Conservation (phyloP, 2,113 vertebrate species). For the Grantiella picta region DNA sequence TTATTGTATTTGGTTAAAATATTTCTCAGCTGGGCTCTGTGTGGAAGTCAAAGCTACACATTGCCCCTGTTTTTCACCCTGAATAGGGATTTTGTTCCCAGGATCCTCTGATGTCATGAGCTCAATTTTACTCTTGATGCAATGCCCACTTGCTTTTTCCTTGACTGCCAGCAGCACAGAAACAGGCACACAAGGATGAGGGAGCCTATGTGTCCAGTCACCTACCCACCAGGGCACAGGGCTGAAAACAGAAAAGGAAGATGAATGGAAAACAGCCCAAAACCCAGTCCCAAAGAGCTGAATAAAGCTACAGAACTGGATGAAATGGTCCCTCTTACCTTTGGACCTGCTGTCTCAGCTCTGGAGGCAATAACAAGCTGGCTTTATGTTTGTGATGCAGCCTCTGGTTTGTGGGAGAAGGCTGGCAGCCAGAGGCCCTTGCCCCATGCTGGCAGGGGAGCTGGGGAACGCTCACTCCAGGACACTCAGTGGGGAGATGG, state of each 20-base stretch:
- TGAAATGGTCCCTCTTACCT: neutral
- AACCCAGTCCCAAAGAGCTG: neutral
- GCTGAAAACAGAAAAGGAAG: neutral
- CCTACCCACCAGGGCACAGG: neutral
- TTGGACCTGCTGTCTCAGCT: neutral
- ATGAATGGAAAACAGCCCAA: neutral
- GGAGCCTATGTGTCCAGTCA: neutral
- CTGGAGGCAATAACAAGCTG: neutral
- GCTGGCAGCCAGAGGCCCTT: neutral
- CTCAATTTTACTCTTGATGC: neutral
- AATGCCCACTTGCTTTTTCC: neutral
- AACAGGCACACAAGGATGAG: neutral
- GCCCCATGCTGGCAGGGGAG: neutral
- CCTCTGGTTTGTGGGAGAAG: neutral
- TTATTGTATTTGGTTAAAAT: neutral
- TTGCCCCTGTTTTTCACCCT: neutral
- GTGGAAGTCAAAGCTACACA: neutral
- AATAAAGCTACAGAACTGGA: slow-evolving; percentile 6
- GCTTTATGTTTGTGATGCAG: neutral
- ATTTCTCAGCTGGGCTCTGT: neutral
- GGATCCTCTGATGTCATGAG: neutral
- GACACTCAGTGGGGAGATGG: neutral
- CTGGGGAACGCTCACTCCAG: neutral
- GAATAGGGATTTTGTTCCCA: slow-evolving; percentile 22
- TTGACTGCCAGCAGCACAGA: neutral